phyloP scores from a whole-genome alignment of 2,888 invertebrate genomes.

The Parnassius orleans region DNA sequence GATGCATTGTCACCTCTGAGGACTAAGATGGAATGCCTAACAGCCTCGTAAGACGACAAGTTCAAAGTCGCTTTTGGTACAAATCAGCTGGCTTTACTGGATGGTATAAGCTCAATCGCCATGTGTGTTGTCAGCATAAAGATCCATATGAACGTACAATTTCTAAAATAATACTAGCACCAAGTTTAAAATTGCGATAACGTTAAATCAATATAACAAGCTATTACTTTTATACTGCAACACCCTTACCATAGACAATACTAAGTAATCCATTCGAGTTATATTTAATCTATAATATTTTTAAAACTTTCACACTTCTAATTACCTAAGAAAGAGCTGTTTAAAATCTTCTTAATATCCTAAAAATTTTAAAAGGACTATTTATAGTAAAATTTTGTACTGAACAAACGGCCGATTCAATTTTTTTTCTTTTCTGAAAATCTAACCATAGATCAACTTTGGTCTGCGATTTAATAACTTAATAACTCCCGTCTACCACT shows the following conservation, averaged over 20 bases:
- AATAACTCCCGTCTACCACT: too few species aligned
- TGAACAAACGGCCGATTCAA: constrained; percentile 62
- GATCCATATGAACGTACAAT: constrained; percentile 13
- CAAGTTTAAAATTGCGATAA: constrained; percentile 19
- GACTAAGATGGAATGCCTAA: too few species aligned
- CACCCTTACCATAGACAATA: constrained; percentile 27
- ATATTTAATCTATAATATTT: constrained; percentile 9
- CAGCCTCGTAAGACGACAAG: not conserved
- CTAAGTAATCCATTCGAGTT: not conserved
- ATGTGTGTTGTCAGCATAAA: not conserved
- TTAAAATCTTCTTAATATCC: constrained; percentile 14
- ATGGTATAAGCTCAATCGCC: not conserved
- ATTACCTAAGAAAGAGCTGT: constrained; percentile 1
- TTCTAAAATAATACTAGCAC: constrained; percentile 21
- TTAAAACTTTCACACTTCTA: constrained; percentile 8
- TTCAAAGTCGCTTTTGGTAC: constrained; percentile 7
- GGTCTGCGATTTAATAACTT: constrained; percentile 13
- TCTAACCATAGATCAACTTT: constrained; percentile 31
- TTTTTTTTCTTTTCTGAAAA: constrained; percentile 30
- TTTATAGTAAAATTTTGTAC: constrained; percentile 70
- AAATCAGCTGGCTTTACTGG: not conserved
- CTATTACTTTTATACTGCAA: constrained; percentile 27
- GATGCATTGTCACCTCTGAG: too few species aligned
- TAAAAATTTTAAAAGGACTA: constrained; percentile 36
- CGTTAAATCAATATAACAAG: constrained; percentile 19